Conservation (phyloP, 2,113 vertebrate genomes). For the Pipra filicauda region DNA sequence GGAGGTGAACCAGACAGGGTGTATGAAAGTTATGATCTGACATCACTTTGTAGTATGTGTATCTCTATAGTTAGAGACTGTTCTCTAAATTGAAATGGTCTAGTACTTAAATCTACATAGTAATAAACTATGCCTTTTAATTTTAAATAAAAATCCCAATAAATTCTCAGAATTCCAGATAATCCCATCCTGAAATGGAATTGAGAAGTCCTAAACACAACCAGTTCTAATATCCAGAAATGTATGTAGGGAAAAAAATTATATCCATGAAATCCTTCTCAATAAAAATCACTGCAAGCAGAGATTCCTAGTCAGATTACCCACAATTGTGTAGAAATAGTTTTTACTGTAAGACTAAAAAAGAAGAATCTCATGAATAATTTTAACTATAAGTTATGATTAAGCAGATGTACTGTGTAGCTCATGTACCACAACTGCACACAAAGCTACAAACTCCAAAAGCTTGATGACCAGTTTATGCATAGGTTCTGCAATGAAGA, state of each 20-base stretch:
- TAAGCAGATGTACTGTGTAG: neutral
- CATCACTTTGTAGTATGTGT: neutral
- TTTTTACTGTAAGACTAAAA: neutral
- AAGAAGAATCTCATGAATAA: neutral
- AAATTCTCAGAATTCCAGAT: neutral
- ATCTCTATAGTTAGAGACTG: neutral
- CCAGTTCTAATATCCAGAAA: neutral
- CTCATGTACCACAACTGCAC: neutral
- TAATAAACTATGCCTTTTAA: neutral
- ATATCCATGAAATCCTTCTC: neutral
- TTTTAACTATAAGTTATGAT: neutral
- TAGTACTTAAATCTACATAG: neutral
- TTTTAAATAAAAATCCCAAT: neutral
- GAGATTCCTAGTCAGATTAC: neutral
- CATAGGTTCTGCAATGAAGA: neutral
- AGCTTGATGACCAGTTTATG: neutral
- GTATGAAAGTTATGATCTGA: neutral
- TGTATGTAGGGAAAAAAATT: fast-evolving
- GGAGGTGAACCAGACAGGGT: neutral
- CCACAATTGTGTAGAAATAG: neutral
- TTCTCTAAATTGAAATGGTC: neutral
- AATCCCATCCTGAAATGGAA: neutral
- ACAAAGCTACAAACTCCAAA: neutral
- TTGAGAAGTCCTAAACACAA: neutral
- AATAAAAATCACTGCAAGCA: neutral